Evolutionary conservation across 2,113 vertebrate species (phyloP), one percentile per base, ranked within the genome.

Genomic region (Polypterus bichir): DNA sequence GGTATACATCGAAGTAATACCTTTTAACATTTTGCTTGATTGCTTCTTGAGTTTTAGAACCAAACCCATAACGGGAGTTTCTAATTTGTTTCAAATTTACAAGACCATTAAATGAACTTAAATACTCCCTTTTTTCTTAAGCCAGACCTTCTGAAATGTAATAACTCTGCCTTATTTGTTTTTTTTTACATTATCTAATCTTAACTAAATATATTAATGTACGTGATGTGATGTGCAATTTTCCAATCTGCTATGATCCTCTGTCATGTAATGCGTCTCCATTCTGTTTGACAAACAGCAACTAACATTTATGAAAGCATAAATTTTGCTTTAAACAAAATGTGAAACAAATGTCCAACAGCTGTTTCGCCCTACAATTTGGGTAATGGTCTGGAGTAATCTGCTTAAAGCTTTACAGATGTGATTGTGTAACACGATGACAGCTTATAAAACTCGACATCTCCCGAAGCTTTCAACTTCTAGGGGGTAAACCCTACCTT

Each of bases 401-500:
- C 68, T 71, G 66, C 66, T 69, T 62, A 69, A 81, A 76, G 73
- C 68, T 59, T 68, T 72, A 56, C 72, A 76, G 75, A 80, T 80
- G 71, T 79, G 68, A 71, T 67, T 5, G 67, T 69, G 70, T 72
- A 73, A 67, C 56, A 60, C 73, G 57, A 71, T 77, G 75, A 76
- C 74, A 78, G 70, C 70, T 71, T 78, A 75, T 74, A 75, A 76
- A 76, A 57, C 57, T 64, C 59, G 60, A 49, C 69, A 74, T 68
- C 73, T 69, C 66, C 57, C 51, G 47, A 49, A 46, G 66, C 27
- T 27, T 27, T 27, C 27, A 74, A 67, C 65, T 65, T 63, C 56
- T 9, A 75, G 60, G 49, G 62, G 63, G 71, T 68, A 68, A 73
- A 81, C n/a, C 3, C 11, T 79, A 71, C 82, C 82, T 83, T 85